phyloP scores from a whole-genome alignment of 1,140 invertebrate species.

The Scaptomyza graminum region DNA sequence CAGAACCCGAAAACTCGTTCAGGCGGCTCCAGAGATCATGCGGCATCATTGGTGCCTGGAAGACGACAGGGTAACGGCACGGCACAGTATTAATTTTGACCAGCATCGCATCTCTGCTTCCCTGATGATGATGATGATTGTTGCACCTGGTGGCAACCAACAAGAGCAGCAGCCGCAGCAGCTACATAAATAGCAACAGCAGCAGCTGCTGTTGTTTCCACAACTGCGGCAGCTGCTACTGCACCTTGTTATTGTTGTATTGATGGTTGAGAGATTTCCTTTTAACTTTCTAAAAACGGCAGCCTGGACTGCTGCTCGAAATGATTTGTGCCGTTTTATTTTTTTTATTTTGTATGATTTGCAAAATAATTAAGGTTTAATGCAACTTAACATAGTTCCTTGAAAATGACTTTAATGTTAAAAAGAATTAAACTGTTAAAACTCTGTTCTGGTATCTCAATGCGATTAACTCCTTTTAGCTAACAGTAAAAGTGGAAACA shows the following conservation, averaged over 20 bases:
- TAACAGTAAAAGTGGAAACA: too few relatives aligned
- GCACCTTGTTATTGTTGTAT: constrained; percentile 41
- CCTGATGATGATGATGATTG: constrained; percentile 50
- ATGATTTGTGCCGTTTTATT: constrained; percentile 14
- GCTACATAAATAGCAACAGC: too few relatives aligned
- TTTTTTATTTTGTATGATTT: background rate
- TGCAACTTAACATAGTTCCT: too few relatives aligned
- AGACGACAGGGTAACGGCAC: constrained; percentile 1
- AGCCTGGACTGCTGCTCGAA: constrained; percentile 15
- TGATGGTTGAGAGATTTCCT: constrained; percentile 54
- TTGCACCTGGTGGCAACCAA: constrained; percentile 70
- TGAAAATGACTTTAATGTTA: too few relatives aligned
- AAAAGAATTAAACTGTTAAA: too few relatives aligned
- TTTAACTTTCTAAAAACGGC: constrained; percentile 67
- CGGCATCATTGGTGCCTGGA: constrained; percentile 18
- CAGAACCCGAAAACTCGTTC: constrained; percentile 59
- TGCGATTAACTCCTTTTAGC: background rate
- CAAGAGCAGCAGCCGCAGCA: constrained; percentile 5
- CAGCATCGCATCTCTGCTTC: constrained; percentile 29
- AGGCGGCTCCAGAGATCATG: constrained; percentile 34
- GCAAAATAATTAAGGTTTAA: too few relatives aligned
- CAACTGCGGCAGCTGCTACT: constrained; percentile 53
- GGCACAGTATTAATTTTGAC: constrained; percentile 31
- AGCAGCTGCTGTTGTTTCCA: too few relatives aligned
- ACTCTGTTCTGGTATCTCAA: background rate